These are phyloP conservation scores for Agrochola litura DNA, from an alignment of 2,888 invertebrate genomes.

Conservation along the genomic window DNA sequence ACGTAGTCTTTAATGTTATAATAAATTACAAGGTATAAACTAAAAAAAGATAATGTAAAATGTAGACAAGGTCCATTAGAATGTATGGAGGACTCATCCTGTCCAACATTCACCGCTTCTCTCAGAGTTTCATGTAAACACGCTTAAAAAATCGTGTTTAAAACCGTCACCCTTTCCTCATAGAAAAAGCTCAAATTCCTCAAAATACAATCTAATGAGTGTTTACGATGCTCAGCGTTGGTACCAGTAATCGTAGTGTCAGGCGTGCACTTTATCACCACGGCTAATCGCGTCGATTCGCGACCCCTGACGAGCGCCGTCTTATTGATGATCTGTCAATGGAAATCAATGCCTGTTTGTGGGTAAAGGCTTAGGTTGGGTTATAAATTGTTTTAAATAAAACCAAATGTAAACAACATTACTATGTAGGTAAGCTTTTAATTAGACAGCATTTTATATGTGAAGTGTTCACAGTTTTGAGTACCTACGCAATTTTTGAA, in stretches of 20 bases:
- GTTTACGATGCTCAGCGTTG: conserved; percentile 66
- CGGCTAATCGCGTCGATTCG: conserved; percentile 74
- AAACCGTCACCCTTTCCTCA: conserved; percentile 24
- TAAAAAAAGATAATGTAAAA: background rate
- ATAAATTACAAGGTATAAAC: no score
- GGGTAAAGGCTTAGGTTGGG: conserved; percentile 42
- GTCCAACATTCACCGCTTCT: background rate
- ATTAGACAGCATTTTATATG: background rate
- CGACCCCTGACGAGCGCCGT: conserved; percentile 67
- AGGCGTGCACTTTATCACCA: conserved; percentile 89
- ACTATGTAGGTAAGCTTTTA: background rate
- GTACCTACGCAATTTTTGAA: background rate
- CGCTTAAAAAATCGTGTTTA: background rate
- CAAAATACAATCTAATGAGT: conserved; percentile 81
- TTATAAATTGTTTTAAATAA: conserved; percentile 38
- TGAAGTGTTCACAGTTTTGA: background rate
- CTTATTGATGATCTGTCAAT: conserved; percentile 80
- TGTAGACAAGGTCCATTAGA: background rate
- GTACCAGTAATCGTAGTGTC: conserved; percentile 83
- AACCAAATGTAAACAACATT: conserved; percentile 1
- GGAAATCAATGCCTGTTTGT: conserved; percentile 64
- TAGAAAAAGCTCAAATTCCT: conserved; percentile 10
- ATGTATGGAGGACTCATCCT: background rate
- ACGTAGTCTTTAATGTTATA: no score
- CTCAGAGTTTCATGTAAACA: background rate